A percentile compares a stretch with the other conserved stretches of the same genome.
Evolutionary conservation across 2,888 invertebrate genomes (phyloP).

Genomic region (Zelleria hepariella): DNA sequence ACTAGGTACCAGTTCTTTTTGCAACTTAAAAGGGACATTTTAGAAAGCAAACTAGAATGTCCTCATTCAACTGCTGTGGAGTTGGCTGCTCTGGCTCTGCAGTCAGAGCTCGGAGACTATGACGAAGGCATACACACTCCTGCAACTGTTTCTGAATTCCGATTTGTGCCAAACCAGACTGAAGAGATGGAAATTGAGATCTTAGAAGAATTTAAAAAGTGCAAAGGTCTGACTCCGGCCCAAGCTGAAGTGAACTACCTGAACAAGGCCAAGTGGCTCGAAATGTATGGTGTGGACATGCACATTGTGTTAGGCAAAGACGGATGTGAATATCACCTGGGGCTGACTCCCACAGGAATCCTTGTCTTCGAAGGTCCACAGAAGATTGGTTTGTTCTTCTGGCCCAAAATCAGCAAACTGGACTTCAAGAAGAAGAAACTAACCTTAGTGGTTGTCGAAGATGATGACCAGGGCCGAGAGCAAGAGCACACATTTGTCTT

Average conservation of each 20-base stretch:
- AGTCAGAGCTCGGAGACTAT: conserved; percentile 98
- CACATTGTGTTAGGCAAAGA: conserved; percentile 97
- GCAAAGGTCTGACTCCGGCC: conserved; percentile 90
- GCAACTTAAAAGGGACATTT: conserved; percentile 95
- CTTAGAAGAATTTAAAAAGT: conserved; percentile 91
- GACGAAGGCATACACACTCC: conserved; percentile 93
- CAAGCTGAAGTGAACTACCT: conserved; percentile 96
- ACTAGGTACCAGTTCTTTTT: conserved; percentile 98
- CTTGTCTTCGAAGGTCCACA: conserved; percentile 96
- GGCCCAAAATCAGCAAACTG: conserved; percentile 98
- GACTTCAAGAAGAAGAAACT: conserved; percentile 99
- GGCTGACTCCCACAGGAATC: conserved; percentile 98
- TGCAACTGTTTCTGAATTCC: conserved; percentile 98
- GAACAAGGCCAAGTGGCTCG: conserved; percentile 97
- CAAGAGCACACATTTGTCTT: conserved; percentile 99
- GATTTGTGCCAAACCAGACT: conserved; percentile 96
- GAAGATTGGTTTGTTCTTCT: conserved; percentile 99
- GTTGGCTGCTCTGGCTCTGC: conserved; percentile 91
- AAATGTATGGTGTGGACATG: conserved; percentile 99
- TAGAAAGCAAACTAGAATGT: conserved; percentile 92
- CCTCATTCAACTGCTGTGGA: conserved; percentile 90
- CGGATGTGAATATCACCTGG: conserved; percentile 95
- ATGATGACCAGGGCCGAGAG: conserved; percentile 96
- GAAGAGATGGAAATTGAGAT: conserved; percentile 97
- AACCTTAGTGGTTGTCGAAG: conserved; percentile 97